Percentiles rank a stretch among this genome's conserved stretches.
Evolutionary conservation across 2,113 vertebrate genomes (phyloP).

Genomic region (Platycercus adscitus): DNA sequence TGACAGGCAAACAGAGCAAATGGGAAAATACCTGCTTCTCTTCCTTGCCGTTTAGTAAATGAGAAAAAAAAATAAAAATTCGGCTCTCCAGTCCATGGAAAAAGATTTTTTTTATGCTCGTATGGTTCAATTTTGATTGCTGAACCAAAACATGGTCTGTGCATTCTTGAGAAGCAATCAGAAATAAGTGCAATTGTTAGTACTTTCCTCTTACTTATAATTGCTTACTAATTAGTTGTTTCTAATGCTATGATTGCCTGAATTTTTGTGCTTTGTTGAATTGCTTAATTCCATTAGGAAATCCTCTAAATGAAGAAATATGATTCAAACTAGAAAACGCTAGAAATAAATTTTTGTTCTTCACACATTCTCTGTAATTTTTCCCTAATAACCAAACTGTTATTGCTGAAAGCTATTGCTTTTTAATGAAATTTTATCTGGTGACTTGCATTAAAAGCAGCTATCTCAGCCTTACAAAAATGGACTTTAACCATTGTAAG

Average conservation of each 20-base stretch:
- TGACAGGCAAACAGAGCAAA: background rate
- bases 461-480: background rate
- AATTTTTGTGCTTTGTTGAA: background rate
- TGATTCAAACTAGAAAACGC: background rate
- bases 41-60: background rate
- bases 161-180: background rate
- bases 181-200: background rate
- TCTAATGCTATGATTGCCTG: background rate
- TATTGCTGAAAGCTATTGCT: background rate
- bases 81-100: accelerated
- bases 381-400: background rate
- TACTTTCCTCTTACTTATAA: background rate
- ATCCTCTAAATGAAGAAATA: background rate
- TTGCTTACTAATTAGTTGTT: background rate
- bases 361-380: background rate
- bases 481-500: background rate
- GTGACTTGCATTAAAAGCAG: background rate
- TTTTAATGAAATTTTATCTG: background rate
- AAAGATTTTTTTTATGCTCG: background rate
- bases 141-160: background rate
- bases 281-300: background rate
- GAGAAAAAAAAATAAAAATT: background rate
- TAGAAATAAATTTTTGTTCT: background rate
- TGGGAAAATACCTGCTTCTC: background rate
- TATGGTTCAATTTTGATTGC: background rate